Base-by-base conservation (phyloP, 2,888 invertebrate genomes). In the Danaus chrysippus region DNA sequence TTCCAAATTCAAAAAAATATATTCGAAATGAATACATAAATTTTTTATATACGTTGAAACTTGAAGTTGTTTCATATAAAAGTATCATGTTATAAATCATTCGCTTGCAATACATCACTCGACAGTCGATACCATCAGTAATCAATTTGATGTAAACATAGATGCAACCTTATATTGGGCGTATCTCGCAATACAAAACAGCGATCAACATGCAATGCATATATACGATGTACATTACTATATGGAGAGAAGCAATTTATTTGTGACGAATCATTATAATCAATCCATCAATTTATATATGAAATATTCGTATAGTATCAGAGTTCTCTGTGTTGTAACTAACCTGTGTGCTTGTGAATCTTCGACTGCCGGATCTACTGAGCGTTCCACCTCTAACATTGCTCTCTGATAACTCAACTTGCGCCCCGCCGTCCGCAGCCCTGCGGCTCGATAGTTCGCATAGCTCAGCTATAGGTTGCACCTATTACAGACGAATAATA, bases 391-490 rank as follows among this genome's bases (percentile, higher is more conserved):
- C 85, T 10, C 91, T 78, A 3, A 91, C 90, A 70, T 91, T 89
- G 76, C 93, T 92, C 71, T 94, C 94, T 46, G 94, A 94, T 57
- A 96, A 89, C 56, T 94, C 93, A 23, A 95, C 92, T 72, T 90
- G 91, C 1, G 79, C 87, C 1, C 95, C 95, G 74, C 95, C 95
- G 71, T 93, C 92, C 0, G 81, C 88, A 3, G 91, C 90, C 64
- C 93, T 95, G 59, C 97, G 92, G 71, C 96, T 93, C 66, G 96
- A 97, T 74, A 98, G 84, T 86, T 98, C 98, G 73, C 96, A 96
- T 73, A 98, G 88, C 87, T 98, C 98, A 0, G 97, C 96, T 69
- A 98, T 97, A 49, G 98, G 97, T 87, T 98, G 98, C 68, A 98
- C 98, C 96, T 96, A 85, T 53, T 42, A 62, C 56, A 54, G n/a